These are phyloP conservation scores for Tupaia chinensis DNA, from an alignment of 2,113 vertebrate species.

Conservation along the genomic window DNA sequence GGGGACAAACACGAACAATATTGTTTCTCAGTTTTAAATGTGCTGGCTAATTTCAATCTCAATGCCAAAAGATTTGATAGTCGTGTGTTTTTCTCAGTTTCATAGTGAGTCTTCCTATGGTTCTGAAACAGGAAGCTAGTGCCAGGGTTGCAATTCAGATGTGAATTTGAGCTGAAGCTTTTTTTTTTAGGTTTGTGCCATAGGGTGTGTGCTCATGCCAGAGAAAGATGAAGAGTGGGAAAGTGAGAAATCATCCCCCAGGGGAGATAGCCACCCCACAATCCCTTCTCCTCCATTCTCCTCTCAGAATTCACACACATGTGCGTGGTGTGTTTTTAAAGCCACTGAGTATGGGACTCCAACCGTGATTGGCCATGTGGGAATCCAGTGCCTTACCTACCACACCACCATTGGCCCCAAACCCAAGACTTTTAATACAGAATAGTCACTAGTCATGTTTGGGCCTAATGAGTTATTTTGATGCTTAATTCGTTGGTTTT, in stretches of 20 bases:
- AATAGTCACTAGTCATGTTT: neutral
- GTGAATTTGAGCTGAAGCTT: neutral
- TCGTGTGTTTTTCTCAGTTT: neutral
- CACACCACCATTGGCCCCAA: too few species aligned
- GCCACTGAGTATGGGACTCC: too few species aligned
- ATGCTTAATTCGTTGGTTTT: neutral
- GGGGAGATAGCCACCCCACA: too few species aligned
- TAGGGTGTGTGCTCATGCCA: too few species aligned
- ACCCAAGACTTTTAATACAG: neutral
- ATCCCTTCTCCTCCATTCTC: too few species aligned
- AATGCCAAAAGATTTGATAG: neutral
- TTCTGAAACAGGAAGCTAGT: neutral
- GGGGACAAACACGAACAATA: conserved; percentile 78
- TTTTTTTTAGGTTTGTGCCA: too few species aligned
- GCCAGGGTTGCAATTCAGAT: neutral
- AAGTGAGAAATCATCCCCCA: too few species aligned
- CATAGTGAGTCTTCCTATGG: neutral
- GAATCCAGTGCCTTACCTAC: too few species aligned
- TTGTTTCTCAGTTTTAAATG: neutral
- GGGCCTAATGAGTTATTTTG: neutral
- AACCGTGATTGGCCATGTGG: too few species aligned
- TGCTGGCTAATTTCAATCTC: neutral
- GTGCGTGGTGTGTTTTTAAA: too few species aligned
- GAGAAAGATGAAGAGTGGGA: too few species aligned
- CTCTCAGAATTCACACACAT: too few species aligned